Evolutionary conservation across 2,113 vertebrate species (phyloP), one percentile per base, ranked within the genome.

Genomic region (Motacilla tschutschensis): DNA sequence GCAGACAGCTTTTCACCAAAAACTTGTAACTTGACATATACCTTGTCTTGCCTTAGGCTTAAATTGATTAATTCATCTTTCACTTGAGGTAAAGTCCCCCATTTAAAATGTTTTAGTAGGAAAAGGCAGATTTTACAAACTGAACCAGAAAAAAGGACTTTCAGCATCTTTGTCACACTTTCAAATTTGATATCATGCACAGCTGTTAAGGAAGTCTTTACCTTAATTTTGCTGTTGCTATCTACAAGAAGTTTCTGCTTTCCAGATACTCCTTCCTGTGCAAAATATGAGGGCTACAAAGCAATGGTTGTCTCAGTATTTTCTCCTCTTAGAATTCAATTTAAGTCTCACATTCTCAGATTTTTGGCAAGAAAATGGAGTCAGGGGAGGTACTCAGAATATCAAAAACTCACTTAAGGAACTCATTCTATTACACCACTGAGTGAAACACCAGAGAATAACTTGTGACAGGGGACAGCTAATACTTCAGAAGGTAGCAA

Each of bases 21-120:
- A 94, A 75, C 81, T 86, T 78, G 48, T 86, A 92, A 86, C 67
- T 91, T 93, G 91, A 94, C 92, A 89, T 60, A 86, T 64, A 95
- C 51, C 79, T 94, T 90, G 82, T 85, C 83, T 94, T 87, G 93
- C 90, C 86, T 90, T 92, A 92, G 92, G 89, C 83, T 94, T 94
- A 87, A 93, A 93, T 81, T 93, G 89, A 95, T 94, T 91, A 94
- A 92, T 93, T 94, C 91, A 94, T 91, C 88, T 93, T 80, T 79
- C 88, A 87, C 88, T 90, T 74, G 60, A 74, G 91, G 72, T 73
- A 91, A 93, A 92, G 44, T 64, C 58, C 92, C 70, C 76, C 87
- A 92, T 90, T 91, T 92, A 91, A 92, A 92, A 89, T 83, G 60
- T 81, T 88, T 89, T 74, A 87, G 88, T 58, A 77, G 69, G 50